phyloP scores from a whole-genome alignment of 2,888 invertebrate species.

The Dasypolia templi region DNA sequence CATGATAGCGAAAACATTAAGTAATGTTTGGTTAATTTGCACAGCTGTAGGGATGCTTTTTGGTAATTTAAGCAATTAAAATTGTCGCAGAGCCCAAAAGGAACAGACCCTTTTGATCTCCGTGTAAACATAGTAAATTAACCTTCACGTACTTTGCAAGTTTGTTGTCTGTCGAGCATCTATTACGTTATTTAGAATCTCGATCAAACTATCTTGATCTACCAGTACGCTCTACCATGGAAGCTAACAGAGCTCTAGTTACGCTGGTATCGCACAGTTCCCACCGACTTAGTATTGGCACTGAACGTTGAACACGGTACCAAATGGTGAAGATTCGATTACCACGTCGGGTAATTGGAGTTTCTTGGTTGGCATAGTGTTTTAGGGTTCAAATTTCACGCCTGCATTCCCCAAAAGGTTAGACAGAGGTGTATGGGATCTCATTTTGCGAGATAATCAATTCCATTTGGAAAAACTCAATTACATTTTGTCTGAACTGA shows the following conservation, averaged over 20 bases:
- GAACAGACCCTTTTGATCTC: constrained; percentile 21
- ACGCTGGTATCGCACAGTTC: background rate
- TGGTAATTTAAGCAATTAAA: no score
- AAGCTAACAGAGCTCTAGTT: constrained; percentile 1
- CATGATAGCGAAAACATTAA: no score
- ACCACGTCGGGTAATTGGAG: constrained; percentile 16
- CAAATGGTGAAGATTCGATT: constrained; percentile 30
- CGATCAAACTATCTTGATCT: constrained; percentile 2
- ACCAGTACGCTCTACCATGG: background rate
- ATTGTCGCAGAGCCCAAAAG: constrained; percentile 9
- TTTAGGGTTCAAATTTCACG: background rate
- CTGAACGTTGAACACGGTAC: constrained; percentile 21
- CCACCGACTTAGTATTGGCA: constrained; percentile 4
- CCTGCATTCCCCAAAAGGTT: background rate
- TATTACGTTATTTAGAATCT: constrained; percentile 20
- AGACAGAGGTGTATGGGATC: background rate
- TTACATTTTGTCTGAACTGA: background rate
- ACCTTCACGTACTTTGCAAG: constrained; percentile 28
- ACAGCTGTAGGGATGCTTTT: no score
- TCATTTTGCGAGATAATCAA: background rate
- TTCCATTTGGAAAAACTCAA: background rate
- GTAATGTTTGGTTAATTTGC: no score
- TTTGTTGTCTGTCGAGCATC: background rate
- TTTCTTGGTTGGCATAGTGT: constrained; percentile 11
- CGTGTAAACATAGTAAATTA: constrained; percentile 29